A percentile compares a stretch with the other conserved stretches of the same genome.
These are phyloP conservation scores for Gadus chalcogrammus DNA, from an alignment of 2,113 vertebrate species.

Conservation along the genomic window DNA sequence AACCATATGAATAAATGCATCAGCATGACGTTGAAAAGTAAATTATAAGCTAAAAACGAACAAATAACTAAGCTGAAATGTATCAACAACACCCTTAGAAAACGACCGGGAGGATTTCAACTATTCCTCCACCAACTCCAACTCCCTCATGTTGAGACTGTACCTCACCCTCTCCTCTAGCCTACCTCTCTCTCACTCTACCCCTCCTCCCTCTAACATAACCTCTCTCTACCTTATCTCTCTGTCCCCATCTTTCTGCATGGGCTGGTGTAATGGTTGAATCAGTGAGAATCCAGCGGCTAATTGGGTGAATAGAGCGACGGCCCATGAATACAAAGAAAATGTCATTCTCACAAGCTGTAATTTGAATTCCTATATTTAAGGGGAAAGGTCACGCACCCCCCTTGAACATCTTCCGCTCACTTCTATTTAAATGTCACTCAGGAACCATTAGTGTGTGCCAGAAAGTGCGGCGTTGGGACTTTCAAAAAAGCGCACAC, in stretches of 20 bases:
- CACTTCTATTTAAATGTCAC: constrained; percentile 76
- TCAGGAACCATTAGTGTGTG: constrained; percentile 52
- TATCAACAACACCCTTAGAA: too few relatives aligned
- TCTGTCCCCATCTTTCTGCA: neutral
- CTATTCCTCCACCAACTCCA: constrained; percentile 4
- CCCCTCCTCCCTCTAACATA: neutral
- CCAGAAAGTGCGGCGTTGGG: neutral
- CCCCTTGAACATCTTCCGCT: constrained; percentile 44
- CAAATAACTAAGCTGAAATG: too few relatives aligned
- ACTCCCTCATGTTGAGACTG: neutral
- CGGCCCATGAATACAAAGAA: constrained; percentile 53
- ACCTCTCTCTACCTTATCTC: neutral
- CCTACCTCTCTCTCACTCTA: constrained; percentile 14
- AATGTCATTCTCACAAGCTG: constrained; percentile 68
- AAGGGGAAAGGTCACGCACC: constrained; percentile 50
- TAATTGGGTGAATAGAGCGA: constrained; percentile 72
- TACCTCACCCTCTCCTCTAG: constrained; percentile 6
- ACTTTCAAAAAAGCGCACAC: too few relatives aligned
- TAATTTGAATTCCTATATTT: constrained; percentile 66
- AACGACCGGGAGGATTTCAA: too few relatives aligned
- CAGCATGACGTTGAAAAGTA: too few relatives aligned
- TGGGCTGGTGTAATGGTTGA: constrained; percentile 19
- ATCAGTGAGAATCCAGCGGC: constrained; percentile 62
- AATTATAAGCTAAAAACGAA: too few relatives aligned
- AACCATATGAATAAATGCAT: too few relatives aligned